Conservation (phyloP, 2,113 vertebrate genomes). For the Origma solitaria region DNA sequence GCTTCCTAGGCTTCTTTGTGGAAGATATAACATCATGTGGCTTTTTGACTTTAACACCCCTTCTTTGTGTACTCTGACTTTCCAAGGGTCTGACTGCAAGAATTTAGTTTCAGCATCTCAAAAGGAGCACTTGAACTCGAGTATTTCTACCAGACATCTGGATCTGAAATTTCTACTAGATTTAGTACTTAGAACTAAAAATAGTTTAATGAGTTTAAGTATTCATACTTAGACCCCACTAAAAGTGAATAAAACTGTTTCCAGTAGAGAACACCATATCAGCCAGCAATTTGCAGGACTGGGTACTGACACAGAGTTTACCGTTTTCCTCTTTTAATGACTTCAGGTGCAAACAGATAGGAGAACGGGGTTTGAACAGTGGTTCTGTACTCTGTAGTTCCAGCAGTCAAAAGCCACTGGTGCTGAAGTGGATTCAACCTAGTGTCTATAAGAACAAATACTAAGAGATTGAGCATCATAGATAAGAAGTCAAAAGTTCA, state of each 20-base stretch:
- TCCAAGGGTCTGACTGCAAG: background rate
- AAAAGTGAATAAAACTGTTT: background rate
- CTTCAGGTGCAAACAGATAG: background rate
- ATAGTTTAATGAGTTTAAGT: background rate
- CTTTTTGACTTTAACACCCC: background rate
- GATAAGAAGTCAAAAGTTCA: background rate
- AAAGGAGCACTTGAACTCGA: background rate
- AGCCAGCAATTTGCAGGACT: background rate
- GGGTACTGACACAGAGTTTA: background rate
- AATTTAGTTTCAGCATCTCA: background rate
- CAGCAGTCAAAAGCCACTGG: background rate
- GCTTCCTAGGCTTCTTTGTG: background rate
- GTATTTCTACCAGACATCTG: background rate
- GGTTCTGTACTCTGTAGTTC: background rate
- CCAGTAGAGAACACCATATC: background rate
- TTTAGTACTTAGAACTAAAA: background rate
- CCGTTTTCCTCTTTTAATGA: background rate
- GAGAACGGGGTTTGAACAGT: background rate
- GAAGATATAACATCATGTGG: accelerated
- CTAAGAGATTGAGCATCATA: background rate
- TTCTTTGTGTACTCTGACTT: background rate
- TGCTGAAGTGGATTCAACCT: background rate
- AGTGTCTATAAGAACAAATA: background rate
- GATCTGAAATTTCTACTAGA: background rate
- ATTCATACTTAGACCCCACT: background rate